Base-by-base conservation (phyloP, 2,888 invertebrate genomes). In the Xestia rhomboidea region DNA sequence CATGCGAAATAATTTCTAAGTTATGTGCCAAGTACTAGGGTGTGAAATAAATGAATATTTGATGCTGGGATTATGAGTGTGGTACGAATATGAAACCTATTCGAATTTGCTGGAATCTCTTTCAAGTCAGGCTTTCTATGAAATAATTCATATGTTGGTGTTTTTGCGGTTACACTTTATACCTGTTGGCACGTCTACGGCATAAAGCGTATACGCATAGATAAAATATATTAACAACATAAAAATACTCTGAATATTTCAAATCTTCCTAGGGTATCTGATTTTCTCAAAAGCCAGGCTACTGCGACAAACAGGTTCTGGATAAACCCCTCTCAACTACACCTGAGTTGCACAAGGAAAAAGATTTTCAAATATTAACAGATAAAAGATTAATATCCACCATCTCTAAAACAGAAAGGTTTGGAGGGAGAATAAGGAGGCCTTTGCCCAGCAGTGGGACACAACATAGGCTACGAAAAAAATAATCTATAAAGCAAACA, bases 1-100 rank as follows among this genome's bases (percentile, higher is more conserved):
- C 64, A 44, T 49, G n/a, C 46, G 57, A 64, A 60, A 62, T 76
- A 78, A 66, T 81, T 75, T 60, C 49, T 66, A 34, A 51, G 24
- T 66, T 81, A 38, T 6, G 21, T 46, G 18, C n/a, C 7, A 34
- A 79, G 54, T 63, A 60, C n/a, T 57, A 64, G 15, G 51, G n/a
- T 44, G n/a, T 69, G 27, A 68, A 63, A 30, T 57, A 34, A 49
- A 71, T 60, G 13, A 63, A 44, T 77, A 68, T 34, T 68, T 77
- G 62, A 63, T 49, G 30, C 41, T 68, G 15, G 18, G n/a, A 30
- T 67, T 41, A 62, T 21, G 24, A 69, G 21, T 38, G 21, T 38
- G 24, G 18, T 49, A 8, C 2, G 34, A 49, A 76, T n/a, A 38
- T 67, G 57, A 76, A 49, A 51, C 11, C 5, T 46, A 51, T 60